A percentile compares a stretch with the other conserved stretches of the same genome.
Conservation (phyloP, 2,888 invertebrate genomes). For the Unio pictorum region DNA sequence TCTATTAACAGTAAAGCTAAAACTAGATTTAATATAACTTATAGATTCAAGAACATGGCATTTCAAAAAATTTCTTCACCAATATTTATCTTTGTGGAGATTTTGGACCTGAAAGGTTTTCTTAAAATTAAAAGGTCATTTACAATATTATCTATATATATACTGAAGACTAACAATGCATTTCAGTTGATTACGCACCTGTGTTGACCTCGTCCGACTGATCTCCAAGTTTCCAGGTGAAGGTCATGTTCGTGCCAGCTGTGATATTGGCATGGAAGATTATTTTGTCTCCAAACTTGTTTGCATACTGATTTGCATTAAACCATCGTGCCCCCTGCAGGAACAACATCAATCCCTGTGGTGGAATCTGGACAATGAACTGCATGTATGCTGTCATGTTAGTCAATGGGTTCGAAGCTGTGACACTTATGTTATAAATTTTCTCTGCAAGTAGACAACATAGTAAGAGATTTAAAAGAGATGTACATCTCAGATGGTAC, state of each 20-base stretch:
- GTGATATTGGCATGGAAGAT: constrained; percentile 43
- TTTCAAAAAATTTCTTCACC: neutral
- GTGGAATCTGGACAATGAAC: constrained; percentile 63
- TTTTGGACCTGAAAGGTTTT: no score
- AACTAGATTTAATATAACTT: no score
- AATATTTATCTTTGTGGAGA: neutral
- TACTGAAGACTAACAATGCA: no score
- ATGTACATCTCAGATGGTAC: neutral
- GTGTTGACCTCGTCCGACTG: constrained; percentile 43
- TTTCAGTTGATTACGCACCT: constrained; percentile 8
- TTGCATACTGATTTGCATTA: constrained; percentile 20
- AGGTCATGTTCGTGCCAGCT: constrained; percentile 63
- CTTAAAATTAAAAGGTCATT: no score
- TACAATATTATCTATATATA: no score
- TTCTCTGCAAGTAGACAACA: constrained; percentile 57
- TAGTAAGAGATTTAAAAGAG: neutral
- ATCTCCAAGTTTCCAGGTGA: constrained; percentile 66
- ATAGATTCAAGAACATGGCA: no score
- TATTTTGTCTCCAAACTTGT: constrained; percentile 43
- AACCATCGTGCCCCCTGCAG: constrained; percentile 8
- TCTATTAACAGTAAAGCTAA: no score
- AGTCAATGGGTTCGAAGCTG: constrained; percentile 61
- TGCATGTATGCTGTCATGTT: constrained; percentile 50
- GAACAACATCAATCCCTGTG: constrained; percentile 40
- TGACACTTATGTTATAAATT: constrained; percentile 58